Evolutionary conservation across 1,140 invertebrate genomes (phyloP).

Genomic region (Periplaneta americana): DNA sequence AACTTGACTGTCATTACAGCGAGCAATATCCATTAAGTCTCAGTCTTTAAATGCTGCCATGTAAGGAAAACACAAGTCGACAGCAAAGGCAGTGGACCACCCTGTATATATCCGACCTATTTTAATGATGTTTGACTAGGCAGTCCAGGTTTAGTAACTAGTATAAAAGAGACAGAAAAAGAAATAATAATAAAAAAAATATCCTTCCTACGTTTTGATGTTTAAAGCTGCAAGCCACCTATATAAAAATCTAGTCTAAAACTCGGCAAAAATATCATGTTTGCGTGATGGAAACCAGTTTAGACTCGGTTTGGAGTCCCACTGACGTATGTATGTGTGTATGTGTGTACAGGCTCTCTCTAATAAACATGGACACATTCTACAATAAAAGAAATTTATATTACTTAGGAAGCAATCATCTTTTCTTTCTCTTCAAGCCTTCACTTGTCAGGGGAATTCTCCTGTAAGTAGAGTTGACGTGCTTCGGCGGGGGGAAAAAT

Average conservation of each 20-base stretch:
- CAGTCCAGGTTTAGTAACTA: background rate
- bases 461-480: background rate
- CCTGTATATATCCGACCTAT: no score
- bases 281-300: constrained; percentile 4
- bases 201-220: background rate
- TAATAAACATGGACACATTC: background rate
- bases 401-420: background rate
- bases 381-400: background rate
- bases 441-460: background rate
- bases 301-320: background rate
- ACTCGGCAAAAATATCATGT: background rate
- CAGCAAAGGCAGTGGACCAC: no score
- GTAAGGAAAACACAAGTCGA: no score
- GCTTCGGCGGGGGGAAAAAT: no score
- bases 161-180: background rate
- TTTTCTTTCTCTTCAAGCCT: background rate
- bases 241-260: background rate
- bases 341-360: background rate
- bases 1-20: no score
- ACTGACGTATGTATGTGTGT: background rate
- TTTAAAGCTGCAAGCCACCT: background rate
- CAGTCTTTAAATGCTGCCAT: no score
- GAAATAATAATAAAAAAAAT: no score
- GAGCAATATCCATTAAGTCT: no score
- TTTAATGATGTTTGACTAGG: background rate